Evolutionary conservation across 2,888 invertebrate species (phyloP), one percentile per base, ranked within the genome.

Genomic region (Xiphydria camelus): DNA sequence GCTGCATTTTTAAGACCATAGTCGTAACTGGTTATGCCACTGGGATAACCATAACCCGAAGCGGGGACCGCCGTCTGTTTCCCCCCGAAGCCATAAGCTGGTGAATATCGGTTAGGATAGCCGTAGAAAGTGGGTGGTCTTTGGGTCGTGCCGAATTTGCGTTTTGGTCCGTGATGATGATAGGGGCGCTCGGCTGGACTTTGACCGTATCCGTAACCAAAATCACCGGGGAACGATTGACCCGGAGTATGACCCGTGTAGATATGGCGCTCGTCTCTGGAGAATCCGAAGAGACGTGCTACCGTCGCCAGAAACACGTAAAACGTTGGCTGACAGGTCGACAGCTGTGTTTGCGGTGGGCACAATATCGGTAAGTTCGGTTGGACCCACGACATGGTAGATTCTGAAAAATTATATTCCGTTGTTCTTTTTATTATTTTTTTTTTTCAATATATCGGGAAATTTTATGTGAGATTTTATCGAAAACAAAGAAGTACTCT

Each of bases 281-380:
- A 81, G 17, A 76, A 68, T 1, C 86, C 82, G 55, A 84, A 84
- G 2, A 85, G 64, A 43, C 78, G 79, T 0, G 82, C 68, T 0
- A 86, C 59, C 20, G 86, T 66, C 1, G 83, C 76, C 23, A 86
- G 66, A 59, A 83, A 86, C 70, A 85, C 68, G 31, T 81, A 79
- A 1, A 82, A 80, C 0, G 81, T 76, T 12, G 81, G 78, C 2
- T 82, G 79, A 57, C 86, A 86, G 47, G 81, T 82, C 0, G 84
- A 82, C 5, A 82, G 76, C 2, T 79, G 80, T 2, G 78, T 76
- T 43, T 80, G 73, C 4, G 80, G 78, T 0, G 76, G 65, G 61
- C 86, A 86, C 12, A 82, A 73, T 23, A 77, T 62, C 7, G 79
- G 67, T 34, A 86, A 75, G 61, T 85, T 79, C 1, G 81, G 81